Base-by-base conservation (phyloP, 2,113 vertebrate species). In the Rana temporaria region DNA sequence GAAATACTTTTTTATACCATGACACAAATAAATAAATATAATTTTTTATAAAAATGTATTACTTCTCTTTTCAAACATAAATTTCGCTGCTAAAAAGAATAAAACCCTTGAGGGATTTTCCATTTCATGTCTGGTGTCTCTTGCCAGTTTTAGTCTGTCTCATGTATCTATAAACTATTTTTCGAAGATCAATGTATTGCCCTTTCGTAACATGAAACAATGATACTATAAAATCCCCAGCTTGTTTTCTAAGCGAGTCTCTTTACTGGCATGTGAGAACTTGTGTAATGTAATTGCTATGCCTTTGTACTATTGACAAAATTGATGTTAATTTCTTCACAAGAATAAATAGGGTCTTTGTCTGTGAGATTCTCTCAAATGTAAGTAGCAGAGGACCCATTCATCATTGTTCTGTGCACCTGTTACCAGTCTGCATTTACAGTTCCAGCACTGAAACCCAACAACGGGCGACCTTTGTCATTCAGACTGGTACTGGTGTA, bases 391-490 rank as follows among this genome's bases (percentile, higher is more conserved):
- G 64, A 26, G 56, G 48, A 62, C 24, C 78, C 22, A 70, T 80
- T 80, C 78, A 80, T 52, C 56, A 80, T 70, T 80, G 78, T 80
- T 71, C 67, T 19, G 22, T 80, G 78, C 78, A 80, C 78, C 78
- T 80, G 78, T 71, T 80, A 48, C 32, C 53, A 60, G 56, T 4
- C 55, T 70, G 70, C 17, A 56, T 26, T 72, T 72, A 60, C 78
- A 71, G 55, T 70, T 68, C 15, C 32, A 60, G 6, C n/a, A 56
- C 48, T 66, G 70, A 42, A 22, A 48, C 57, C 4, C 16, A 38
- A 22, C 60, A 78, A 63, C 24, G 22, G 65, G 24, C 19, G 17
- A 68, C 20, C 3, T 71, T 26, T 71, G 20, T 55, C 69, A 63
- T 24, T n/a, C 6, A 9, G n/a, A 56, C 8, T 42, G 24, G 76